Base-by-base conservation (phyloP, 2,113 vertebrate genomes). In the Tympanuchus pallidicinctus region DNA sequence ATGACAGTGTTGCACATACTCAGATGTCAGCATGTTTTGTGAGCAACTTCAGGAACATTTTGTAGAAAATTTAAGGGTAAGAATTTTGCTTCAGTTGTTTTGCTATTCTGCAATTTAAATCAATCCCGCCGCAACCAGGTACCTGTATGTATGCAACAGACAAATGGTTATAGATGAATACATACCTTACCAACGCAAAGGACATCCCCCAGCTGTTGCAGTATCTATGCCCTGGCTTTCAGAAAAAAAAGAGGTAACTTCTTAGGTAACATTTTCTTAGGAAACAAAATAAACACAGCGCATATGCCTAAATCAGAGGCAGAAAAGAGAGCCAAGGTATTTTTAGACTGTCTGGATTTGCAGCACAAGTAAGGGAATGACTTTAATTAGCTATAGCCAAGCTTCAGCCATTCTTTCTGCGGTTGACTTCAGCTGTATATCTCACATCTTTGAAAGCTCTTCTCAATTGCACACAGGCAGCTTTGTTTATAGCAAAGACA, bases 271-370 rank as follows among this genome's bases (percentile, higher is more conserved):
- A 0, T 65, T 88, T 93, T 77, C 75, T 93, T 60, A 38, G 36
- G 27, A 82, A 88, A 67, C 71, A 89, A 87, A 94, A 87, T 60
- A 78, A 95, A 89, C 1, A 14, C 28, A 71, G 75, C 88, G 36
- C 74, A 88, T 63, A 86, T 86, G 54, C 63, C 72, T 90, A 43
- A 94, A 93, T 45, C 70, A 88, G 77, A 91, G 70, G 52, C 84
- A 90, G 88, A 87, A 77, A 59, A 50, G 75, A 86, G 54, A 72
- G 34, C 43, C 54, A 19, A 67, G 77, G 28, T 94, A 92, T 93
- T 94, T 94, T 94, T 89, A 95, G 86, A 30, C 72, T n/a, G 86
- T 81, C 90, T 95, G 89, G 19, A 74, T 94, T 90, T 59, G 72
- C 88, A 86, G 85, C 36, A 83, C 16, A 25, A 93, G 75, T 6